Evolutionary conservation across 1,140 invertebrate genomes (phyloP), one percentile per base, ranked within the genome.

Genomic region (Globodera ellingtonae): DNA sequence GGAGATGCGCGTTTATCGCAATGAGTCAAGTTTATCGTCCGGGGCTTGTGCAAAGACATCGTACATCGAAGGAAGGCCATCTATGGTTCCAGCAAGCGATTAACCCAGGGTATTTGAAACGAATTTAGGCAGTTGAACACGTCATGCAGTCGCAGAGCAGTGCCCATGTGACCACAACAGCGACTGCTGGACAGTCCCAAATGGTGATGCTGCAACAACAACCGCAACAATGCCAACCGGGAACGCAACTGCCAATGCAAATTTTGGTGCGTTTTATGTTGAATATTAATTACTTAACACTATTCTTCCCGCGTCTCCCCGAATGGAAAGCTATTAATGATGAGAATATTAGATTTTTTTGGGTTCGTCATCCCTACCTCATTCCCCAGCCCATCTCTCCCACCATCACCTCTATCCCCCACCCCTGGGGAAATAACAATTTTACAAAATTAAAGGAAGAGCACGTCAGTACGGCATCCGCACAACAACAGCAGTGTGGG

Each of bases 1-100:
- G 77, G 83, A 83, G 52, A 83, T 83, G 82, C 66, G 74, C 8
- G 47, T 44, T 18, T 83, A 85, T 67, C 83, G 82, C 56, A 79
- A 65, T 13, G 66, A 78, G 46, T 18, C 73, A 6, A 48, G 44
- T 18, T 21, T 62, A 6, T 62, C 47, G 46, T 66, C 71, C 13
- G 66, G 50, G 10, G 21, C 47, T 13, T 48, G 77, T n/a, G 56
- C 18, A 6, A 73, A 62, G 21, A 7, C 65, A 4, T 72, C 50
- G 3, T 62, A 24, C 59, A 24, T 47, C 8, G 24, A 56, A 48
- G 76, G 56, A 44, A 44, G 47, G 15, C 46, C 69, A n/a, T 75
- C 69, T 18, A 13, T 62, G 50, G 48, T 35, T 44, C 0, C 50
- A 35, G 35, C 35, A 35, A 35, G 35, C 35, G 35, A 35, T 35